Percentiles rank a stretch among this genome's conserved stretches.
phyloP scores from a whole-genome alignment of 2,888 invertebrate genomes.

The Temnothorax unifasciatus region DNA sequence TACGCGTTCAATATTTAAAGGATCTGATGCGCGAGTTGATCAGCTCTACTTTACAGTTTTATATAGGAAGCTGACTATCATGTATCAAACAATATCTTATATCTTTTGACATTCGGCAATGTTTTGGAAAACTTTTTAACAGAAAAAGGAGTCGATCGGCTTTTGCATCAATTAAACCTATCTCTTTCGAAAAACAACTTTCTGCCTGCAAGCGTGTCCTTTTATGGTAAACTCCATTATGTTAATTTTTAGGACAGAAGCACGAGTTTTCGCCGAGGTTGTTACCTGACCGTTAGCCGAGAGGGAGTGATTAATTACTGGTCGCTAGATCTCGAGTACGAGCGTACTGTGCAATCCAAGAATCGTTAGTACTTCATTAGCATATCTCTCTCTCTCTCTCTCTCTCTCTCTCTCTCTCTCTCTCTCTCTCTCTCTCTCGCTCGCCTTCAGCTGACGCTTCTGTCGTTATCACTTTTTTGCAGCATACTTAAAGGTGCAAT shows the following conservation, averaged over 20 bases:
- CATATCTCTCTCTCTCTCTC: not conserved
- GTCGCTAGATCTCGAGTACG: conserved; percentile 90
- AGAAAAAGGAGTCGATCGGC: not conserved
- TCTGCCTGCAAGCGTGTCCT: not conserved
- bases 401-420: no score
- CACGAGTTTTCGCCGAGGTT: conserved; percentile 89
- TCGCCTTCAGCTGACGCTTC: not conserved
- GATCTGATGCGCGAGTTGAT: not conserved
- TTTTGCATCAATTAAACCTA: not conserved
- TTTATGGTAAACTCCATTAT: conserved; percentile 1
- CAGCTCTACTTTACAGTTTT: not conserved
- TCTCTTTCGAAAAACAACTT: not conserved
- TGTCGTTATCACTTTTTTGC: conserved; percentile 50
- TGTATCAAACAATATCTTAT: not conserved
- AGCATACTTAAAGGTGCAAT: conserved; percentile 89
- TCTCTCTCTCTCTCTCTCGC: no score
- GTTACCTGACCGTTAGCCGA: conserved; percentile 91
- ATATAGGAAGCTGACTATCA: not conserved
- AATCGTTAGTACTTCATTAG: conserved; percentile 87
- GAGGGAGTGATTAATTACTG: conserved; percentile 94
- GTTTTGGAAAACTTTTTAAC: not conserved
- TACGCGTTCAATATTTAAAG: conserved; percentile 68
- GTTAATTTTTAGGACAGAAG: conserved; percentile 86
- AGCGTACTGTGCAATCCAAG: conserved; percentile 89
- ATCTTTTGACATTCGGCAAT: not conserved